Evolutionary conservation across 2,888 invertebrate genomes (phyloP), one percentile per base, ranked within the genome.

Genomic region (Euphydryas editha): DNA sequence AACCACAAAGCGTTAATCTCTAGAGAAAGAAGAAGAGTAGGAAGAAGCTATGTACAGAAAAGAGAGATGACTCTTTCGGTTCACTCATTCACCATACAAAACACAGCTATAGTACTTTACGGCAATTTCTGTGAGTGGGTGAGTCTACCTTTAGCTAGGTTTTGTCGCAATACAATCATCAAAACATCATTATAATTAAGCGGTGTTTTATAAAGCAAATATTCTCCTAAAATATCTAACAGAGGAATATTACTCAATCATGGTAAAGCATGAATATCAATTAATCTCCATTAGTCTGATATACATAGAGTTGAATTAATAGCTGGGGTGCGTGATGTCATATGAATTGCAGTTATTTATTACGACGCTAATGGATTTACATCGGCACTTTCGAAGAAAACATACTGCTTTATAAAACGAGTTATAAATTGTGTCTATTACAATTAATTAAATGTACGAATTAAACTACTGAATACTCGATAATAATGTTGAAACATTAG

Each of bases 341-440:
- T 64, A 59, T 61, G 54, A 37, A 62, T 42, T 64, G 64, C 46
- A 21, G n/a, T 65, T 54, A 62, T 68, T 62, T 49, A 59, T 62
- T 46, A 18, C 49, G 36, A 47, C 57, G 47, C 46, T 65, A 59
- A 63, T 65, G 49, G 61, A 59, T 51, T 72, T 68, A 65, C 70
- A 65, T 72, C 69, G 72, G 6, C 55, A 57, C 68, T 68, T 70
- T 70, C 72, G 56, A 49, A 42, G 63, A 58, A 60, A 59, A 57
- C 49, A 51, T 49, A 60, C 65, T 54, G 59, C 6, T 17, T 44
- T 18, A 54, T 39, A 37, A 63, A 13, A 15, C 39, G 39, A 39
- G 39, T 39, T 39, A 18, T 21, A 11, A 49, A 49, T 24, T 13
- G 21, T 24, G 49, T 21, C 1, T 8, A 24, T 21, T 24, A 24